phyloP scores from a whole-genome alignment of 2,113 vertebrate species.

The Sclerurus mexicanus region DNA sequence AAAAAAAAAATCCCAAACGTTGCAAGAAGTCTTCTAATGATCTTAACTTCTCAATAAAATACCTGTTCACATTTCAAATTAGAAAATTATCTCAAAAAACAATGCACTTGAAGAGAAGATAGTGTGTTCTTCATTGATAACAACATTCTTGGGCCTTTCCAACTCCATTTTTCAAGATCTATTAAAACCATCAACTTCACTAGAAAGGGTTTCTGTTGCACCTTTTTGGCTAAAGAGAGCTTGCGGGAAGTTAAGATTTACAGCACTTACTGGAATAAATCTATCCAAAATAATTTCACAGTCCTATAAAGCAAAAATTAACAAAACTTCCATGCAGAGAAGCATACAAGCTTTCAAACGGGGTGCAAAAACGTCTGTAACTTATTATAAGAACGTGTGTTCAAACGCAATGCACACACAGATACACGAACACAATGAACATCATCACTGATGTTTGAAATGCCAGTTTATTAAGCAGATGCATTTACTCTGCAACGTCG shows the following conservation, averaged over 20 bases:
- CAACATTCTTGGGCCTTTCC: neutral
- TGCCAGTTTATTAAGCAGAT: neutral
- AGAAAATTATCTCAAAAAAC: neutral
- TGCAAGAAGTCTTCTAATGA: neutral
- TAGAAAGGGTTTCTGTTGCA: neutral
- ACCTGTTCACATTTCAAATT: neutral
- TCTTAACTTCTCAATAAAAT: neutral
- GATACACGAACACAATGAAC: neutral
- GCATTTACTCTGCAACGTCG: neutral
- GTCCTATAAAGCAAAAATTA: neutral
- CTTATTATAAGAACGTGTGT: fast-evolving
- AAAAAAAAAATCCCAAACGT: neutral
- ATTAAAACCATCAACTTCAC: neutral
- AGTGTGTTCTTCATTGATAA: neutral
- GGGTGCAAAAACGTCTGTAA: neutral
- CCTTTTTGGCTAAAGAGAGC: neutral
- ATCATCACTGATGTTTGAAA: neutral
- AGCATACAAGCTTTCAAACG: neutral
- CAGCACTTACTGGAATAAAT: neutral
- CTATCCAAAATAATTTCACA: neutral
- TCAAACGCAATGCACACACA: neutral
- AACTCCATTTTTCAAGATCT: neutral
- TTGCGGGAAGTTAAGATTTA: neutral
- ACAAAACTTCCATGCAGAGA: neutral
- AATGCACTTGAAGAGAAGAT: fast-evolving